Conservation (phyloP, 2,888 invertebrate genomes). For the Trichopria drosophilae region DNA sequence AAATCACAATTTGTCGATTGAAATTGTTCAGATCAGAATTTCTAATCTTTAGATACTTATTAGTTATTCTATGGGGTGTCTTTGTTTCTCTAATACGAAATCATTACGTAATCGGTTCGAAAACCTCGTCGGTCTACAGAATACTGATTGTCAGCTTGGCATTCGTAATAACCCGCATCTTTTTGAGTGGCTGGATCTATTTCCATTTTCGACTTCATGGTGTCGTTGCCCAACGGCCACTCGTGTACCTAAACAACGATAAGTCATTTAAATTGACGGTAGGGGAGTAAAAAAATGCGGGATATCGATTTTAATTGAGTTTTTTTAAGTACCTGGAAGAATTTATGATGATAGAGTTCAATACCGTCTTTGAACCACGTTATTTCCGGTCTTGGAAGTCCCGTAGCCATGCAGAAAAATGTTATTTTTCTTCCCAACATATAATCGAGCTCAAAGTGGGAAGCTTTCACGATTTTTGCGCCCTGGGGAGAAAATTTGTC, state of each 20-base stretch:
- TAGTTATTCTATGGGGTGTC: no score
- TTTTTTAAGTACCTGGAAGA: constrained; percentile 64
- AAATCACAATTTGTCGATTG: no score
- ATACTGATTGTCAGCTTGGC: constrained; percentile 73
- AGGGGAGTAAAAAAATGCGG: neutral
- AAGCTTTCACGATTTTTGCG: constrained; percentile 70
- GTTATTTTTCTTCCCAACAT: constrained; percentile 76
- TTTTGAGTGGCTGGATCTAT: constrained; percentile 74
- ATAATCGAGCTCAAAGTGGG: constrained; percentile 74
- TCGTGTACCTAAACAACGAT: constrained; percentile 63
- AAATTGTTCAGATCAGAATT: no score
- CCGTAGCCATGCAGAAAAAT: constrained; percentile 74
- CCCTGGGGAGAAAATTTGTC: constrained; percentile 60
- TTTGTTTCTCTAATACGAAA: constrained; percentile 61
- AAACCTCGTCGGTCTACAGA: constrained; percentile 70
- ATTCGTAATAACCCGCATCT: constrained; percentile 73
- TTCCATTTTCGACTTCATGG: constrained; percentile 74
- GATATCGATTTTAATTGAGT: neutral
- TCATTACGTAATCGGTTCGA: constrained; percentile 67
- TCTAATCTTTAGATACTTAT: no score
- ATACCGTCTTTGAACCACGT: constrained; percentile 80
- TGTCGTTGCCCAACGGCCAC: constrained; percentile 68
- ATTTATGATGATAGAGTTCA: constrained; percentile 72
- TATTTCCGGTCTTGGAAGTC: constrained; percentile 72
- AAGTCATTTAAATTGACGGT: neutral